phyloP scores from a whole-genome alignment of 23 tunicate species.

The Halocynthia aurantium region DNA sequence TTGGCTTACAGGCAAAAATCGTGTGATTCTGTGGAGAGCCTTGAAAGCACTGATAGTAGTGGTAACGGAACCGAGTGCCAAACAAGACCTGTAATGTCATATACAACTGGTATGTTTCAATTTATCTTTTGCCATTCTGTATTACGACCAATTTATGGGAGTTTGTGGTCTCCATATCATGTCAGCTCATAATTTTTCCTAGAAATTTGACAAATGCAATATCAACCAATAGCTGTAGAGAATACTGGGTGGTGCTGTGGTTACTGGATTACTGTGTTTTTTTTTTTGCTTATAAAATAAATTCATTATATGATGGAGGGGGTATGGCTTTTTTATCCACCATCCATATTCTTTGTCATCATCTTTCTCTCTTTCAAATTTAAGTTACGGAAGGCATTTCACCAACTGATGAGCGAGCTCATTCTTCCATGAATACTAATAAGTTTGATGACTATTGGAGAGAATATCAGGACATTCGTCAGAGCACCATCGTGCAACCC shows the following conservation, averaged over 20 bases:
- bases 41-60: slow-evolving; percentile 56
- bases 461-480: slow-evolving; percentile 70
- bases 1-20: slow-evolving; percentile 63
- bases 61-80: slow-evolving; percentile 25
- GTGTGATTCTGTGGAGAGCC: slow-evolving; percentile 88
- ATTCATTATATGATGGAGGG: no score
- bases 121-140: no score
- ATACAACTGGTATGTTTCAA: slow-evolving; percentile 19
- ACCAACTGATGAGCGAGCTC: slow-evolving; percentile 32
- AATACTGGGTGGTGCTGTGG: no score
- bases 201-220: no score
- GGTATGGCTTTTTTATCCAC: neutral
- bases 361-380: no score
- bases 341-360: neutral
- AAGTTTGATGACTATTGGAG: slow-evolving; percentile 76
- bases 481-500: slow-evolving; percentile 47
- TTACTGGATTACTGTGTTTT: neutral
- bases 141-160: no score
- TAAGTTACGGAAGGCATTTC: slow-evolving; percentile 1
- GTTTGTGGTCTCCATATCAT: no score
- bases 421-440: slow-evolving; percentile 23
- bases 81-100: slow-evolving; percentile 24
- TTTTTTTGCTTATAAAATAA: neutral
- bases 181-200: no score
- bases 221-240: no score